Percentiles rank a stretch among this genome's conserved stretches.
Conservation (phyloP, 2,113 vertebrate genomes). For the Salminus brasiliensis region DNA sequence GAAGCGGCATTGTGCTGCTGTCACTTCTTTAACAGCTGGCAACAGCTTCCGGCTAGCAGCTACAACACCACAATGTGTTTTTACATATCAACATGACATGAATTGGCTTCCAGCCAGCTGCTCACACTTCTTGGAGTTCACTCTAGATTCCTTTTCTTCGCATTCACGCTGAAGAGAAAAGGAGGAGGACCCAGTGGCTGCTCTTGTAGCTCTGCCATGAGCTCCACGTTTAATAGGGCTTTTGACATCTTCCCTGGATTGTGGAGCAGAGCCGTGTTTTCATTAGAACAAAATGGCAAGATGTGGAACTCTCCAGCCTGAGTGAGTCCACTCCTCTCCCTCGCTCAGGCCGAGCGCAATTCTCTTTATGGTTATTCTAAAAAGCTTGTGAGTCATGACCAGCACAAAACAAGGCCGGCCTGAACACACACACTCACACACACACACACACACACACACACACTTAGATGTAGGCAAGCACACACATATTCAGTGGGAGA, state of each 20-base stretch:
- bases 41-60: conserved; percentile 34
- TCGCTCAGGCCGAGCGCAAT: background rate
- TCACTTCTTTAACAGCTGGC: conserved; percentile 17
- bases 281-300: background rate
- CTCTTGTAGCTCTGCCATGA: background rate
- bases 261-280: background rate
- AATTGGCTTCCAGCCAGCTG: background rate
- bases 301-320: background rate
- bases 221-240: background rate
- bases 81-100: conserved; percentile 39
- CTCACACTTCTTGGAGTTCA: background rate
- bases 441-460: conserved; percentile 16
- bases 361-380: conserved; percentile 6
- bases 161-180: background rate
- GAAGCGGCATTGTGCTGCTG: conserved; percentile 22
- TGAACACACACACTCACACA: background rate
- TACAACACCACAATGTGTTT: conserved; percentile 25
- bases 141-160: background rate
- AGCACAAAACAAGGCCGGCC: background rate
- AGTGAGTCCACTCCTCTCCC: background rate
- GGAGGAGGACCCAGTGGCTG: background rate
- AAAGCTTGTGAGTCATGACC: background rate
- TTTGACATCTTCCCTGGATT: background rate
- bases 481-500: background rate
- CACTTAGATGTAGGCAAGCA: background rate